These are phyloP conservation scores for Ormyrus nitidulus DNA, from an alignment of 2,888 invertebrate genomes.

Conservation along the genomic window DNA sequence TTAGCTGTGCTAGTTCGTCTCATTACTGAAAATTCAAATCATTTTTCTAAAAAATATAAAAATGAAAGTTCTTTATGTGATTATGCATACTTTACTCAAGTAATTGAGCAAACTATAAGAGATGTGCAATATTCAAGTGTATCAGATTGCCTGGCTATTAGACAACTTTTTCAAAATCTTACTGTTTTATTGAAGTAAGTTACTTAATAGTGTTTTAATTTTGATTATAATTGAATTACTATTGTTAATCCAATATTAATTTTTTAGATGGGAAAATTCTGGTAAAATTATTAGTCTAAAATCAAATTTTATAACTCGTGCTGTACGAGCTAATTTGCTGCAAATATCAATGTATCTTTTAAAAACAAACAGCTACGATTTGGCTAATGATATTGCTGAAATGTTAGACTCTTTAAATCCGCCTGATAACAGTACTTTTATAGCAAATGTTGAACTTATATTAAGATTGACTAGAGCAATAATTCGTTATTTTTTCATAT, in stretches of 20 bases:
- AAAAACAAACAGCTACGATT: slow-evolving; percentile 71
- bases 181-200: slow-evolving; percentile 71
- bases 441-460: slow-evolving; percentile 81
- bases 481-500: slow-evolving; percentile 87
- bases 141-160: slow-evolving; percentile 68
- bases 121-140: slow-evolving; percentile 67
- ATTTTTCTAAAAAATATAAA: slow-evolving; percentile 67
- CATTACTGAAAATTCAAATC: slow-evolving; percentile 78
- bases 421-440: slow-evolving; percentile 78
- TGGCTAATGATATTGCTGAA: slow-evolving; percentile 79
- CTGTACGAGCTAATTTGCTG: slow-evolving; percentile 76
- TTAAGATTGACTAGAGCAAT: slow-evolving; percentile 84
- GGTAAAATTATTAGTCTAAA: slow-evolving; percentile 73
- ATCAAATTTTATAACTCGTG: slow-evolving; percentile 75
- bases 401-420: slow-evolving; percentile 82
- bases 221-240: slow-evolving; percentile 74
- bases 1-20: slow-evolving; percentile 80
- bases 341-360: slow-evolving; percentile 74
- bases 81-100: slow-evolving; percentile 69
- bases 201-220: slow-evolving; percentile 67
- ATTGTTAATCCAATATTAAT: slow-evolving; percentile 41
- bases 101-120: slow-evolving; percentile 70
- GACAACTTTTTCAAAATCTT: slow-evolving; percentile 76
- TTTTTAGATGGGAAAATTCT: slow-evolving; percentile 81
- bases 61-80: slow-evolving; percentile 64